Evolutionary conservation across 37 sponge, comb jelly and placozoan species (phyloP).

Genomic region (Amphimedon queenslandica): DNA sequence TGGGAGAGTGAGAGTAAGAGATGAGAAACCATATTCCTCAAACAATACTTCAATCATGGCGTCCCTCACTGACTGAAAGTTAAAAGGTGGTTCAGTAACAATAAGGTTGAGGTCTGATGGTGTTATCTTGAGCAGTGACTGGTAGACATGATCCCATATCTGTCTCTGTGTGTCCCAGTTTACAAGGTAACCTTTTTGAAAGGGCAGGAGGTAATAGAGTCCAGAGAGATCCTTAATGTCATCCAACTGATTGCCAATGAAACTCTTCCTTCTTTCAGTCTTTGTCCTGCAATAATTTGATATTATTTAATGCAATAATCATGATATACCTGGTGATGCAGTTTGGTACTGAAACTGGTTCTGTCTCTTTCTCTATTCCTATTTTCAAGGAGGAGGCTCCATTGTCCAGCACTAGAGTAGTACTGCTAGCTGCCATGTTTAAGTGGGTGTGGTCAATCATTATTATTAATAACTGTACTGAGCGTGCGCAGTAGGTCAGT

Average conservation of each 20-base stretch:
- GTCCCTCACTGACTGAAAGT: constrained; percentile 90
- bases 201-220: constrained; percentile 76
- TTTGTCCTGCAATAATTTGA: no score
- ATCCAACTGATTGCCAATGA: constrained; percentile 82
- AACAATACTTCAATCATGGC: constrained; percentile 86
- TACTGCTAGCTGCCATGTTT: background rate
- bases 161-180: constrained; percentile 96
- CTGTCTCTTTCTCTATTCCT: constrained; percentile 23
- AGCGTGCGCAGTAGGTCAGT: no score
- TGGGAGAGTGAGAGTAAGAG: constrained; percentile 57
- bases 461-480: no score
- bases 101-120: constrained; percentile 42
- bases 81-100: constrained; percentile 92
- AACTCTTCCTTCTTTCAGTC: constrained; percentile 74
- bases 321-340: constrained; percentile 62
- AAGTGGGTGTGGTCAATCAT: background rate
- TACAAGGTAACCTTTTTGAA: constrained; percentile 93
- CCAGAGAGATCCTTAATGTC: constrained; percentile 91
- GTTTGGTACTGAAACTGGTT: constrained; percentile 71
- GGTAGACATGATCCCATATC: constrained; percentile 88
- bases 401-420: constrained; percentile 69
- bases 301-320: background rate
- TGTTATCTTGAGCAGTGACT: constrained; percentile 32
- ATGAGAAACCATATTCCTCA: constrained; percentile 89
- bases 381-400: constrained; percentile 80